A percentile compares a stretch with the other conserved stretches of the same genome.
Conservation (phyloP, 92 coral and sea anemone genomes). For the Umimayanthus chanpuru region DNA sequence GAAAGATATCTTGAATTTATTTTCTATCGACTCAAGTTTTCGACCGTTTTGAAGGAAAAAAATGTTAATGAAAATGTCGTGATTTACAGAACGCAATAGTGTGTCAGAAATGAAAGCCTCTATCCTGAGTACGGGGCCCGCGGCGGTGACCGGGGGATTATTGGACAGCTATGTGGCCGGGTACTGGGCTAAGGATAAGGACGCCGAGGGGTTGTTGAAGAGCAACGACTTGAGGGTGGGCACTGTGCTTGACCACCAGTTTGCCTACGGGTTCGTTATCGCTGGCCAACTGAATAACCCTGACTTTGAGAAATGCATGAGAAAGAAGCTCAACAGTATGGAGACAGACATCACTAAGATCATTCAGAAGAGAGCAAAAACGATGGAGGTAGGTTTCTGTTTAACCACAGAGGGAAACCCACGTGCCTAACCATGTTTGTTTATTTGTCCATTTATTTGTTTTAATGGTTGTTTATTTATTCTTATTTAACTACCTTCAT, state of each 20-base stretch:
- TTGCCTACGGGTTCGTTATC: conserved; percentile 98
- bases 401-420: not conserved
- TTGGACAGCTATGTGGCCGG: conserved; percentile 99
- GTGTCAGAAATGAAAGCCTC: conserved; percentile 75
- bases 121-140: conserved; percentile 43
- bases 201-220: conserved; percentile 53
- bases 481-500: too few species aligned
- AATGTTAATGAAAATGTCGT: not conserved
- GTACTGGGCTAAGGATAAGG: conserved; percentile 84
- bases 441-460: too few species aligned
- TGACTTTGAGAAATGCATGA: conserved; percentile 78
- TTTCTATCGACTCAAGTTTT: too few species aligned
- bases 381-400: conserved; percentile 86
- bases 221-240: conserved; percentile 81
- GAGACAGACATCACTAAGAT: conserved; percentile 90
- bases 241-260: conserved; percentile 97
- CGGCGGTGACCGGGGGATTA: conserved; percentile 69
- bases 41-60: too few species aligned
- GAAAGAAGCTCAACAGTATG: conserved; percentile 97
- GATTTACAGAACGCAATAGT: conserved; percentile 58
- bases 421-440: not conserved
- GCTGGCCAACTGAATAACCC: conserved; percentile 67
- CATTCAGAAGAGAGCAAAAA: conserved; percentile 79
- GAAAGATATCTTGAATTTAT: too few species aligned
- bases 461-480: too few species aligned